phyloP scores from a whole-genome alignment of 2,113 vertebrate genomes.

The Periophthalmus modestus region DNA sequence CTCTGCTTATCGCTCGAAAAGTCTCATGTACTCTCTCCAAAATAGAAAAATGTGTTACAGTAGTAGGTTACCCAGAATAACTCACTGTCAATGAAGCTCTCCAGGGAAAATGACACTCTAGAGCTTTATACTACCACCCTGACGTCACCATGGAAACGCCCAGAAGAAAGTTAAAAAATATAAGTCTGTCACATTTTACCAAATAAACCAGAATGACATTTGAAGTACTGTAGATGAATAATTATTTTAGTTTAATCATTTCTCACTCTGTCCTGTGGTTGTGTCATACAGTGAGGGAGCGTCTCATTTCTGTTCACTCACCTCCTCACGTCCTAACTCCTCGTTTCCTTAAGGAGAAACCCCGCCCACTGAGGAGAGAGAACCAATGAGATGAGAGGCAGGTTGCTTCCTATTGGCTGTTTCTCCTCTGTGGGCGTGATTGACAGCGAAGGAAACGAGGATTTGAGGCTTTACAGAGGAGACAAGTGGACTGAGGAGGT shows the following conservation, averaged over 20 bases:
- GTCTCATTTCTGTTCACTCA: not conserved
- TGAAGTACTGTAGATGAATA: not conserved
- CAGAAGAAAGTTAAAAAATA: conserved; percentile 19
- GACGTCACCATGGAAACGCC: conserved; percentile 58
- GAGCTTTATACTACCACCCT: not conserved
- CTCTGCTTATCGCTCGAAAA: too few relatives aligned
- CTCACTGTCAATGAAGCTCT: not conserved
- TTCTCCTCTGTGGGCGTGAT: not conserved
- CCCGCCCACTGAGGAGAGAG: not conserved
- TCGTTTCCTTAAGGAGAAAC: not conserved
- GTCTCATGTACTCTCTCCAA: not conserved
- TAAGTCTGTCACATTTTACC: not conserved
- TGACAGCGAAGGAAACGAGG: not conserved
- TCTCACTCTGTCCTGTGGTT: not conserved
- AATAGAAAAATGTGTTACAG: conserved; percentile 4
- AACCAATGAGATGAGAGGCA: not conserved
- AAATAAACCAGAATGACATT: not conserved
- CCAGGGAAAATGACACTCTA: not conserved
- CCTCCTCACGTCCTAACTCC: not conserved
- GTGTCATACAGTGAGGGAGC: conserved; percentile 21
- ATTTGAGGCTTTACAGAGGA: not conserved
- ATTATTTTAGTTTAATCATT: not conserved
- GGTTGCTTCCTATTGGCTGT: not conserved
- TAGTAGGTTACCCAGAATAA: not conserved
- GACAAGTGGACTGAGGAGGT: not conserved